Evolutionary conservation across 2,888 invertebrate species (phyloP).

Genomic region (Smittia sp.): DNA sequence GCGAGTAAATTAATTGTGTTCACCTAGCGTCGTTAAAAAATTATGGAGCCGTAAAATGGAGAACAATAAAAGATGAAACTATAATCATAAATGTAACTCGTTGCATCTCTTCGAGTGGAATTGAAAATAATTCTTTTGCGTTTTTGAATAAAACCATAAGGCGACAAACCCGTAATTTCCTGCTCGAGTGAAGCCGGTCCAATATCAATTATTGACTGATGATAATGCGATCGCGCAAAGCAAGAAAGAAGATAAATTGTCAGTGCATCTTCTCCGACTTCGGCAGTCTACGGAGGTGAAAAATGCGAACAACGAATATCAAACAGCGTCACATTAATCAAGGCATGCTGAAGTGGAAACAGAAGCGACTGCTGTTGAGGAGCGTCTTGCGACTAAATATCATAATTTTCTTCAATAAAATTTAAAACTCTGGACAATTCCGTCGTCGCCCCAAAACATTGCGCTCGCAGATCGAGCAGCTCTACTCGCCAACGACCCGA

Average conservation of each 20-base stretch:
- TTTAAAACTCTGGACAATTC: not conserved
- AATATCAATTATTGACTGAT: constrained; percentile 18
- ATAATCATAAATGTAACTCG: not conserved
- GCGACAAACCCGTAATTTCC: not conserved
- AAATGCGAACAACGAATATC: not conserved
- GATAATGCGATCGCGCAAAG: not conserved
- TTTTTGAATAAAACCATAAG: not conserved
- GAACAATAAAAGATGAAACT: constrained; percentile 5
- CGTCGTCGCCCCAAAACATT: too few relatives aligned
- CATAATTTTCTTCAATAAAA: constrained; percentile 24
- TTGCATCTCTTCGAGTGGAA: not conserved
- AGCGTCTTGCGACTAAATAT: not conserved
- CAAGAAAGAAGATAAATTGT: constrained; percentile 3
- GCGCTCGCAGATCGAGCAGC: not conserved
- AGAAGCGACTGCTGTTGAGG: constrained; percentile 13
- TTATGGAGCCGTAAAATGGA: constrained; percentile 19
- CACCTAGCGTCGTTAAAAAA: constrained; percentile 14
- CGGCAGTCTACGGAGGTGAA: not conserved
- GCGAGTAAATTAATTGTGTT: not conserved
- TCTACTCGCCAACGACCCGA: not conserved
- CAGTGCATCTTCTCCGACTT: not conserved
- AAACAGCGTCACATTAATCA: not conserved
- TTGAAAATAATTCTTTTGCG: not conserved
- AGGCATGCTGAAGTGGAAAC: not conserved
- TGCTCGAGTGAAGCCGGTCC: not conserved